A percentile compares a stretch with the other conserved stretches of the same genome.
Evolutionary conservation across 1,140 invertebrate species (phyloP).

Genomic region (Drosophila bifasciata): DNA sequence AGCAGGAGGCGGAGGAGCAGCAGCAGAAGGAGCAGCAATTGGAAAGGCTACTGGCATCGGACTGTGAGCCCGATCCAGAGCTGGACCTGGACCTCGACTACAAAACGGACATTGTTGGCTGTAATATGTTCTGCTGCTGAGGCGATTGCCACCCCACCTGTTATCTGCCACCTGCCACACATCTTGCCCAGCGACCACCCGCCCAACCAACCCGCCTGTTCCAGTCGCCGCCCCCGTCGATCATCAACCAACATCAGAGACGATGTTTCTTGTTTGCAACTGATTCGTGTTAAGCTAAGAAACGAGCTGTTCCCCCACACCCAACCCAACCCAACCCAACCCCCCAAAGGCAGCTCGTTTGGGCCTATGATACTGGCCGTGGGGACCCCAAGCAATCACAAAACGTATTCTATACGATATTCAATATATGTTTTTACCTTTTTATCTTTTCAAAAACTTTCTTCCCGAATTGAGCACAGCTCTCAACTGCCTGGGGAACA

Average conservation of each 20-base stretch:
- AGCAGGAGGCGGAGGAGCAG: constrained; percentile 37
- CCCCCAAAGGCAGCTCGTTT: constrained; percentile 64
- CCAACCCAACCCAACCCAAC: too few species aligned
- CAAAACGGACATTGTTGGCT: constrained; percentile 70
- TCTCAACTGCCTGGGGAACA: constrained; percentile 7
- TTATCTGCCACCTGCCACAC: constrained; percentile 17
- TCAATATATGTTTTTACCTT: background rate
- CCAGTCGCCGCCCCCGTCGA: constrained; percentile 69
- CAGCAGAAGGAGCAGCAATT: constrained; percentile 23
- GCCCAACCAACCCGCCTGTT: constrained; percentile 43
- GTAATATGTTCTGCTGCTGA: constrained; percentile 76
- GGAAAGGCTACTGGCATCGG: constrained; percentile 37
- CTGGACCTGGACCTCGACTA: constrained; percentile 64
- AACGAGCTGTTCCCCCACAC: constrained; percentile 58
- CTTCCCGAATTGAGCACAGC: constrained; percentile 14
- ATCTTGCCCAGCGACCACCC: constrained; percentile 23
- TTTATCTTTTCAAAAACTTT: background rate
- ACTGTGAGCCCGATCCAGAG: constrained; percentile 61
- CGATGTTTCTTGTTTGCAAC: constrained; percentile 83
- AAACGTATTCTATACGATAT: too few species aligned
- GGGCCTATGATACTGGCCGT: constrained; percentile 83
- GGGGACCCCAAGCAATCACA: constrained; percentile 32
- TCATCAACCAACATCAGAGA: constrained; percentile 76
- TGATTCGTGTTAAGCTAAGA: constrained; percentile 84
- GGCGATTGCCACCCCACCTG: constrained; percentile 29